Conservation (phyloP, 2,888 invertebrate genomes). For the Coenonympha glycerion region DNA sequence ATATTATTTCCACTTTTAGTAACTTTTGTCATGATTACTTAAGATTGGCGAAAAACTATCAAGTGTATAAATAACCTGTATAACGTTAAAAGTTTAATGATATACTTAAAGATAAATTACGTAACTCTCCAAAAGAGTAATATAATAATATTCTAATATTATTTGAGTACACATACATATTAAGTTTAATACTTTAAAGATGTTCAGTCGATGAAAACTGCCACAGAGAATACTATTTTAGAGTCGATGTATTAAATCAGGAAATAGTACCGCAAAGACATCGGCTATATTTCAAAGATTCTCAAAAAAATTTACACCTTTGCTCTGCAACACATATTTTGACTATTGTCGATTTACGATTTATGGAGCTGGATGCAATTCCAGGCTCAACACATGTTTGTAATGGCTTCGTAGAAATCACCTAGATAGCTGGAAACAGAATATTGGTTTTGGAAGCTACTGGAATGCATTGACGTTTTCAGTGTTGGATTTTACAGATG, state of each 20-base stretch:
- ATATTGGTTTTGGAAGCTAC: slow-evolving; percentile 16
- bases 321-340: background rate
- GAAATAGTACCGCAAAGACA: background rate
- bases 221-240: background rate
- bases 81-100: too few species aligned
- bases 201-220: too few species aligned
- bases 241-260: background rate
- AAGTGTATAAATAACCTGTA: too few species aligned
- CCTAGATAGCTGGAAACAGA: slow-evolving; percentile 29
- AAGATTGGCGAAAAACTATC: too few species aligned
- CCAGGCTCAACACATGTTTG: slow-evolving; percentile 12
- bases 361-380: slow-evolving; percentile 17
- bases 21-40: too few species aligned
- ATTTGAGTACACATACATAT: too few species aligned
- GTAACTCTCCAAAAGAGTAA: too few species aligned
- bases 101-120: too few species aligned
- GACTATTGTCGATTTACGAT: slow-evolving; percentile 13
- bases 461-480: slow-evolving; percentile 4
- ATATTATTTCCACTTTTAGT: too few species aligned
- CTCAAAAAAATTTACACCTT: background rate
- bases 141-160: too few species aligned
- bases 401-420: slow-evolving; percentile 13
- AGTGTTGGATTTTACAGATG: background rate
- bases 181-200: too few species aligned
- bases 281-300: background rate